Conservation (phyloP, 2,113 vertebrate species). For the Malurus alboscapulatus region DNA sequence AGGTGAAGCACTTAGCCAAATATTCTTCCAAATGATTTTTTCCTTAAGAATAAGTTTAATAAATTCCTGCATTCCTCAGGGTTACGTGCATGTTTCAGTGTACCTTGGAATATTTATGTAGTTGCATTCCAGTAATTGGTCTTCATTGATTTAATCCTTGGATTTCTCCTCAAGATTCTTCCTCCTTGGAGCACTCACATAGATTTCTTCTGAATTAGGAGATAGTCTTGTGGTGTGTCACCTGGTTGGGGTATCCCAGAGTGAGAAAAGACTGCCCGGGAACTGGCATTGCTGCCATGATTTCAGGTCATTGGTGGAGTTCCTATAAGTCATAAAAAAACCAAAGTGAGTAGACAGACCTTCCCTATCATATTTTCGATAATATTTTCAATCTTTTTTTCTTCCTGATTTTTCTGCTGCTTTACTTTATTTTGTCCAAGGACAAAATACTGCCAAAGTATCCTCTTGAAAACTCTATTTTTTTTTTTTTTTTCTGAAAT, state of each 20-base stretch:
- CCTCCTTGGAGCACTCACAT: not conserved
- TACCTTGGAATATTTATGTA: not conserved
- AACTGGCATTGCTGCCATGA: rapidly evolving
- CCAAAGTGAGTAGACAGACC: not conserved
- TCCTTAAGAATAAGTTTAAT: not conserved
- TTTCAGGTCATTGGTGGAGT: not conserved
- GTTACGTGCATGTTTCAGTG: not conserved
- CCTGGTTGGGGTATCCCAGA: not conserved
- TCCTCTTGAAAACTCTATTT: not conserved
- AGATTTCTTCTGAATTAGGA: not conserved
- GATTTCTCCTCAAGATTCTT: not conserved
- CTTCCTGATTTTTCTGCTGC: not conserved
- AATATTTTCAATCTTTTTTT: not conserved
- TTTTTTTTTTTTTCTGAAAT: not conserved
- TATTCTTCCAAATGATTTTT: not conserved
- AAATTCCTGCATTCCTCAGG: not conserved
- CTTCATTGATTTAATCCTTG: not conserved
- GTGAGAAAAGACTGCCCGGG: not conserved
- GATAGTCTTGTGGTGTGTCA: not conserved
- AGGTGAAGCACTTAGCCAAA: not conserved
- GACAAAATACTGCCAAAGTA: not conserved
- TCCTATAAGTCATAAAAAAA: not conserved
- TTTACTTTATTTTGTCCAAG: not conserved
- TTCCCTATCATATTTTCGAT: not conserved
- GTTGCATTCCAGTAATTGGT: not conserved